Evolutionary conservation across 2,888 invertebrate species (phyloP).

Genomic region (Cistogaster globosa): DNA sequence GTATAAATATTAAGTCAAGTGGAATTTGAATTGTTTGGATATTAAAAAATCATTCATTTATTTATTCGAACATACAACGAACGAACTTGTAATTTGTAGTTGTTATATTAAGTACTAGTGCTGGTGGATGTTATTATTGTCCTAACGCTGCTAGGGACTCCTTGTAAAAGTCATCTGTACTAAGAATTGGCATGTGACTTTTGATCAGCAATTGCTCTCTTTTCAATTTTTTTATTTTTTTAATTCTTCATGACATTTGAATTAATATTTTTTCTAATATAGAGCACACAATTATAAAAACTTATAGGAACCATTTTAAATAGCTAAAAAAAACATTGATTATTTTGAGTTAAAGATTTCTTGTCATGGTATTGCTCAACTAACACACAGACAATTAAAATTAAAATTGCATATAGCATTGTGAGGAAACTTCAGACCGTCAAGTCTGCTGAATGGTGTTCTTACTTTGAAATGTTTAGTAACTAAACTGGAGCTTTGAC

Average conservation of each 20-base stretch:
- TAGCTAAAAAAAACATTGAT: constrained; percentile 1
- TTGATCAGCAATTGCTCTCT: constrained; percentile 59
- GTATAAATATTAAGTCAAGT: constrained; percentile 64
- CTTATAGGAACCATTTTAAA: constrained; percentile 7
- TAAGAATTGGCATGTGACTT: constrained; percentile 55
- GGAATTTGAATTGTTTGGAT: constrained; percentile 59
- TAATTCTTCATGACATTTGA: constrained; percentile 15
- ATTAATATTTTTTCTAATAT: constrained; percentile 32
- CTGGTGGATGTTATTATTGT: neutral
- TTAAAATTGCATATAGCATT: neutral
- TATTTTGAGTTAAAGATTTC: constrained; percentile 29
- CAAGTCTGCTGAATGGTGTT: no score
- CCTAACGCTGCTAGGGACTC: constrained; percentile 4
- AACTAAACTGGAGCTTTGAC: no score
- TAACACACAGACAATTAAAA: neutral
- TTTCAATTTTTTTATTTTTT: neutral
- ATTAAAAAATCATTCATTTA: constrained; percentile 5
- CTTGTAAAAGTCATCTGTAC: constrained; percentile 32
- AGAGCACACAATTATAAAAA: neutral
- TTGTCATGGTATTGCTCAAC: no score
- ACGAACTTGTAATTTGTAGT: neutral
- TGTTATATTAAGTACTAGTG: neutral
- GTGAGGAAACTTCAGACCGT: no score
- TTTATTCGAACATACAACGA: neutral
- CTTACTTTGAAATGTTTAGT: no score